phyloP scores from a whole-genome alignment of 2,888 invertebrate species.

The Chesias legatella region DNA sequence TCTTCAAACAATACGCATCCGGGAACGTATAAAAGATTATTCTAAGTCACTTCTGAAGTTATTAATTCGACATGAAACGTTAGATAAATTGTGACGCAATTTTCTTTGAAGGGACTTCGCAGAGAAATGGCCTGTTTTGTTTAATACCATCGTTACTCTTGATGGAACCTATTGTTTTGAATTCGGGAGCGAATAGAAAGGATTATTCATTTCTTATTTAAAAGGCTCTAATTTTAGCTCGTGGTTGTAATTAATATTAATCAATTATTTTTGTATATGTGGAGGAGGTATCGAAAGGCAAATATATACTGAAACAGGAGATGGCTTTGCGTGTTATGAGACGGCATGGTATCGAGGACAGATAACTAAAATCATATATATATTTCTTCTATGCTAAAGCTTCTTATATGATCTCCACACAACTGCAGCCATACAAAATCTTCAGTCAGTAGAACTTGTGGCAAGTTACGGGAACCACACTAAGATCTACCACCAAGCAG shows the following conservation, averaged over 20 bases:
- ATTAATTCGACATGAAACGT: constrained; percentile 51
- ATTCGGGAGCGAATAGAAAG: constrained; percentile 61
- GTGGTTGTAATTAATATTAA: constrained; percentile 7
- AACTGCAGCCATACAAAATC: no score
- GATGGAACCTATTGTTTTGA: constrained; percentile 71
- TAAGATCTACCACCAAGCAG: no score
- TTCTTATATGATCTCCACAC: no score
- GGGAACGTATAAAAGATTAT: constrained; percentile 41
- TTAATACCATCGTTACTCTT: constrained; percentile 70
- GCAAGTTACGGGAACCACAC: no score
- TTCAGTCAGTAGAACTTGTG: no score
- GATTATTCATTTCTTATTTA: constrained; percentile 69
- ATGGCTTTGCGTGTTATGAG: no score
- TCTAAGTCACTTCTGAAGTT: constrained; percentile 47
- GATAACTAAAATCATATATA: no score
- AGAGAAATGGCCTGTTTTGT: constrained; percentile 68
- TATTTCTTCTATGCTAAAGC: no score
- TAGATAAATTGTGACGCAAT: constrained; percentile 51
- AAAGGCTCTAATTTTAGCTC: constrained; percentile 39
- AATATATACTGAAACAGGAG: no score
- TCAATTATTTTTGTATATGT: constrained; percentile 2
- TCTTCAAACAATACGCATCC: constrained; percentile 37
- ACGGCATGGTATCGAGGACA: no score
- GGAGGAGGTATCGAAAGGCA: no score
- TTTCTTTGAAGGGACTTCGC: constrained; percentile 39